phyloP scores from a whole-genome alignment of 1,140 invertebrate genomes.

The Drosophila dunni region DNA sequence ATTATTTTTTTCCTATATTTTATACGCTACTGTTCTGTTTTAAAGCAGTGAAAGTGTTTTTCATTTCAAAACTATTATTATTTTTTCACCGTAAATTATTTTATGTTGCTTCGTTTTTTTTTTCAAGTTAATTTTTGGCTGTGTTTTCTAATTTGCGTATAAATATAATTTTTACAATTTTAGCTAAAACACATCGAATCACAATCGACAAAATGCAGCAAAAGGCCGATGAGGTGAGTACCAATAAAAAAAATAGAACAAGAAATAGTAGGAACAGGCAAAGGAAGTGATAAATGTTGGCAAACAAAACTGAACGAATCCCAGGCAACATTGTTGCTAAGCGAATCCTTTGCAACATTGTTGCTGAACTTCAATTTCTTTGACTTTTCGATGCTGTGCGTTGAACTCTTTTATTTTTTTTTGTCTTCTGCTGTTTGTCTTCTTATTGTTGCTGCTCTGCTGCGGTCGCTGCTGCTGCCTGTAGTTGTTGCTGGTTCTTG shows the following conservation, averaged over 20 bases:
- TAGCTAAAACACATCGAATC: background rate
- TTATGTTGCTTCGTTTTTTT: conserved; percentile 47
- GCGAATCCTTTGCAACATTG: conserved; percentile 8
- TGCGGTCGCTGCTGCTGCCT: conserved; percentile 12
- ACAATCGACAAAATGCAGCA: conserved; percentile 64
- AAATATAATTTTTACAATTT: conserved; percentile 45
- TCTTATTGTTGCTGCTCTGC: conserved; percentile 24
- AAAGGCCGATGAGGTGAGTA: conserved; percentile 72
- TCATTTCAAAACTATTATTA: background rate
- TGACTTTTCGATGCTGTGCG: conserved; percentile 16
- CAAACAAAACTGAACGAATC: background rate
- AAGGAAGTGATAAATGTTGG: background rate
- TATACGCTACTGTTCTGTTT: conserved; percentile 34
- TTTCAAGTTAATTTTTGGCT: conserved; percentile 42
- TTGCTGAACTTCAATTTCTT: conserved; percentile 31
- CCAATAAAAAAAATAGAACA: background rate
- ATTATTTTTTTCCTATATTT: conserved; percentile 28
- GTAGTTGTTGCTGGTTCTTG: conserved; percentile 48
- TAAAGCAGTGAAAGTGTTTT: conserved; percentile 55
- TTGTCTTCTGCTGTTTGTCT: conserved; percentile 1
- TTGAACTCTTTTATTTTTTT: conserved; percentile 23
- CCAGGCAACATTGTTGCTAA: conserved; percentile 18
- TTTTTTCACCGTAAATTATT: conserved; percentile 22
- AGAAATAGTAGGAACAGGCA: background rate
- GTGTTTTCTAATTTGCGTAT: conserved; percentile 45